These are phyloP conservation scores for Phalacrocorax aristotelis DNA, from an alignment of 2,113 vertebrate species.

Conservation along the genomic window DNA sequence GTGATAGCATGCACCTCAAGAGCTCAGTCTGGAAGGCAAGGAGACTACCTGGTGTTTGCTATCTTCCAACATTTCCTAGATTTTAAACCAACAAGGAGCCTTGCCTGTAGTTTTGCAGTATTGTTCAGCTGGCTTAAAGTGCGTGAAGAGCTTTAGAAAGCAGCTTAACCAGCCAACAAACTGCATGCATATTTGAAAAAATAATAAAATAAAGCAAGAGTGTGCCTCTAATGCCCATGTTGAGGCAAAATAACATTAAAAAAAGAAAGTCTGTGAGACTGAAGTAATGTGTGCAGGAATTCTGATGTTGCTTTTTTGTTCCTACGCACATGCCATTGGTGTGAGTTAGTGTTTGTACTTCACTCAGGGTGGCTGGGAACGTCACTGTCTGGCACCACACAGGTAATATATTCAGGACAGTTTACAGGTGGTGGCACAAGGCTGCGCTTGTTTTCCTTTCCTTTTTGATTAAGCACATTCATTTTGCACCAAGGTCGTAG, in stretches of 20 bases:
- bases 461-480: not conserved
- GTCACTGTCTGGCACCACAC: conserved; percentile 44
- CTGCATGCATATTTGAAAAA: not conserved
- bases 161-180: fast-evolving
- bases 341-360: conserved; percentile 58
- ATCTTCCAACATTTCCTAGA: not conserved
- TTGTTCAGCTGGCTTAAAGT: not conserved
- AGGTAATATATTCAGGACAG: conserved; percentile 45
- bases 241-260: not conserved
- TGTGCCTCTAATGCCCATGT: not conserved
- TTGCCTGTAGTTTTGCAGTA: not conserved
- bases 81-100: not conserved
- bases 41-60: not conserved
- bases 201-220: not conserved
- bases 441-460: conserved; percentile 16
- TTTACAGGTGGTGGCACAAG: conserved; percentile 55
- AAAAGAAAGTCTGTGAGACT: not conserved
- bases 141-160: not conserved
- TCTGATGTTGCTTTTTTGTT: conserved; percentile 62
- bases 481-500: conserved; percentile 8
- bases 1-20: not conserved
- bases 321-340: conserved; percentile 60
- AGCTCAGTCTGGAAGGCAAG: not conserved
- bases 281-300: conserved; percentile 48
- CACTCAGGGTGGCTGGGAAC: conserved; percentile 14